Evolutionary conservation across 2,113 vertebrate genomes (phyloP).

Genomic region (Chloebia gouldiae): DNA sequence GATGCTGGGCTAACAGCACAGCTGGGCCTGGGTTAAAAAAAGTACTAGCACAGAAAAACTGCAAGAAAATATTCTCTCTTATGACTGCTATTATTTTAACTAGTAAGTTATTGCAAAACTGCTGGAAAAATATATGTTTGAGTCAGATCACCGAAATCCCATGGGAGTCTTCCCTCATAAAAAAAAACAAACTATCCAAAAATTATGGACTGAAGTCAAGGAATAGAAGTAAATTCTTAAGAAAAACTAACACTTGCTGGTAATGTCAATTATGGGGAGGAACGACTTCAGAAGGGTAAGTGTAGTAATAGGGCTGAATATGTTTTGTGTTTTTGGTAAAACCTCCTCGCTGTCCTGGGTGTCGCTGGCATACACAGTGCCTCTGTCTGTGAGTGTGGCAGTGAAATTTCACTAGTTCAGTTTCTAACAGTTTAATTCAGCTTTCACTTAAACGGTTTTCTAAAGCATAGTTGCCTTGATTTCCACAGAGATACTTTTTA

Average conservation of each 20-base stretch:
- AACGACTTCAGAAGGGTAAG: not conserved
- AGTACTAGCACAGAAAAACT: not conserved
- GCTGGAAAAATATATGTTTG: not conserved
- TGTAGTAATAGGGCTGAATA: not conserved
- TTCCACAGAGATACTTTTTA: not conserved
- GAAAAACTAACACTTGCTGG: not conserved
- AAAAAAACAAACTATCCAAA: not conserved
- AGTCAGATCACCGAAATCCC: not conserved
- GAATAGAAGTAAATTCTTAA: not conserved
- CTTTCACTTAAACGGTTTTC: not conserved
- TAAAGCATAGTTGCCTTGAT: not conserved
- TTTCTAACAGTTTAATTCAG: not conserved
- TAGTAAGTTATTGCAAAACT: not conserved
- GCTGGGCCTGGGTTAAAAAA: not conserved
- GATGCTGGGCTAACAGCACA: not conserved
- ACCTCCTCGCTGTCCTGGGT: not conserved
- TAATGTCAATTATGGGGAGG: not conserved
- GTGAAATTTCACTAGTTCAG: not conserved
- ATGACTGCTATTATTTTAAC: not conserved
- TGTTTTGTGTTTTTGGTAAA: not conserved
- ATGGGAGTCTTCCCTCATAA: not conserved
- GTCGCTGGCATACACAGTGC: not conserved
- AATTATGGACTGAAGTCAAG: not conserved
- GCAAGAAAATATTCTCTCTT: not conserved
- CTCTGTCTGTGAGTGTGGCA: not conserved